These are phyloP conservation scores for Aelia acuminata DNA, from an alignment of 2,888 invertebrate species.

Conservation along the genomic window DNA sequence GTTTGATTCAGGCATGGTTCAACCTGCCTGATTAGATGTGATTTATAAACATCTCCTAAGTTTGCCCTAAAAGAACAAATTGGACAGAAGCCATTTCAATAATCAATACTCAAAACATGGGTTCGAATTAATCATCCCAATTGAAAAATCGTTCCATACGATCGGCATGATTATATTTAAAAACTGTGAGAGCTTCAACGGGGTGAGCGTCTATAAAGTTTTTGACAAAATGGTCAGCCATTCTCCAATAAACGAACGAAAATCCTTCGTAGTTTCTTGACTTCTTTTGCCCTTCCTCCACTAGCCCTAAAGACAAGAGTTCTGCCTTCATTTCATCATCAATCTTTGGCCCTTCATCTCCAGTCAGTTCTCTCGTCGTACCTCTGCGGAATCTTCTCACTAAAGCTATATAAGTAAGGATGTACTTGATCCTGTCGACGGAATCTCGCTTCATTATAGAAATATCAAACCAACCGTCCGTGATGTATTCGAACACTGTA, in stretches of 20 bases:
- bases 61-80: too few species aligned
- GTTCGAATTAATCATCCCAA: background rate
- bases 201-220: background rate
- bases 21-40: too few species aligned
- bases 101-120: too few species aligned
- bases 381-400: background rate
- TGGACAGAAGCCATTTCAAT: too few species aligned
- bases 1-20: too few species aligned
- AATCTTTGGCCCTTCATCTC: background rate
- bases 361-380: background rate
- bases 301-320: background rate
- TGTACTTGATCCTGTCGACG: background rate
- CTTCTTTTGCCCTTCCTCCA: background rate
- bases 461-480: background rate
- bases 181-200: background rate
- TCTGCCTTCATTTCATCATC: background rate
- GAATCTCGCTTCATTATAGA: background rate
- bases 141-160: background rate
- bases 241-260: constrained; percentile 15
- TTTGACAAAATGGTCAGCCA: constrained; percentile 5
- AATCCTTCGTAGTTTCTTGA: background rate
- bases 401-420: background rate
- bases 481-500: background rate
- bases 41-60: too few species aligned
- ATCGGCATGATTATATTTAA: background rate